Base-by-base conservation (phyloP, 2,888 invertebrate genomes). In the Cactoblastis cactorum region DNA sequence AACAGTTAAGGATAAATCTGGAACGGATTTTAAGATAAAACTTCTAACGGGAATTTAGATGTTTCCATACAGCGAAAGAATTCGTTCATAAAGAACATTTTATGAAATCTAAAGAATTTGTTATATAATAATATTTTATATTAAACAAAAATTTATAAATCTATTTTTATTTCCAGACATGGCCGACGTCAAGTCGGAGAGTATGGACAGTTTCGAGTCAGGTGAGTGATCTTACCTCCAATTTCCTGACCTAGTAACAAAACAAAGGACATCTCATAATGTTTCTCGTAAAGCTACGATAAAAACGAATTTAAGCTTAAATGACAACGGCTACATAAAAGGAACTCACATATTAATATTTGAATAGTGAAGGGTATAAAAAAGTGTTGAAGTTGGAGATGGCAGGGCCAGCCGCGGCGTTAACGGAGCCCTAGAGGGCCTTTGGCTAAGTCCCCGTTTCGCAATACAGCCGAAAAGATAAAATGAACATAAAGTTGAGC, bases 401-500 rank as follows among this genome's bases (percentile, higher is more conserved):
- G 78, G 73, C 58, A 74, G 74, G 77, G 73, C 74, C 74, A 73
- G 77, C 76, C 77, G 75, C 76, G 73, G 76, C 76, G 81, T 83
- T 86, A 88, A 88, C 85, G 86, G 71, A 83, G 75, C 88, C 86
- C 87, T 76, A 61, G 88, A 89, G 88, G 76, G 83, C 83, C 79
- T 81, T 88, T 83, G 80, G 63, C 77, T 70, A 72, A 76, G 78
- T 83, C 84, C 82, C 87, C 74, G 78, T 69, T 69, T 81, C 83
- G 83, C 84, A 85, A 83, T 87, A 86, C 83, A 79, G 80, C 77
- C 83, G 80, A 83, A 88, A 87, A 88, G 85, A 89, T 89, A 88
- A 89, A 88, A 88, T 83, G 86, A 85, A 88, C 87, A 84, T 88
- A 88, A 88, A 87, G 80, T 88, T 87, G 82, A 87, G 83, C 74